phyloP scores from a whole-genome alignment of 2,888 invertebrate genomes.

The Calliopum simillimum region DNA sequence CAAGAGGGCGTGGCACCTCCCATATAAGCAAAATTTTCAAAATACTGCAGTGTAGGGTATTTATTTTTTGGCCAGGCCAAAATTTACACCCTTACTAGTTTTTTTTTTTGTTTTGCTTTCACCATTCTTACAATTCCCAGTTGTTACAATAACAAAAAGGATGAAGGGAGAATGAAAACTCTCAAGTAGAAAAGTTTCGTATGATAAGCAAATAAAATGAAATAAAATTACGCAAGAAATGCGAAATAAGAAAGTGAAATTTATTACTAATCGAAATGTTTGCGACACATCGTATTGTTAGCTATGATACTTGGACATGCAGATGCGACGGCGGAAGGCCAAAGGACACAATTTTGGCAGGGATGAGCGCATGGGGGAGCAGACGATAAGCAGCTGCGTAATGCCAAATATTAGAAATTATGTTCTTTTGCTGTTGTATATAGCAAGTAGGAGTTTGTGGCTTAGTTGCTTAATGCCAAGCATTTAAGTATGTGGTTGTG shows the following conservation, averaged over 20 bases:
- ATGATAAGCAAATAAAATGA: conserved; percentile 44
- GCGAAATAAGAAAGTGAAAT: conserved; percentile 48
- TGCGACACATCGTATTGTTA: conserved; percentile 44
- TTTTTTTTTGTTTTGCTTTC: background rate
- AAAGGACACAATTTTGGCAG: too few relatives aligned
- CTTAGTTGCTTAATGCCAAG: too few relatives aligned
- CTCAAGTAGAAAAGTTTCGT: conserved; percentile 35
- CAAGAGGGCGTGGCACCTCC: too few relatives aligned
- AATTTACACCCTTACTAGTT: background rate
- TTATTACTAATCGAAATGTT: conserved; percentile 60
- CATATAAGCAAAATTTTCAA: too few relatives aligned
- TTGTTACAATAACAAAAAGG: background rate
- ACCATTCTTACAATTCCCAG: background rate
- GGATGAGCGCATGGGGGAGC: too few relatives aligned
- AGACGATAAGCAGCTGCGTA: too few relatives aligned
- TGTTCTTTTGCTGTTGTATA: too few relatives aligned
- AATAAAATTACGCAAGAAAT: conserved; percentile 47
- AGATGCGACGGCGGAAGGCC: background rate
- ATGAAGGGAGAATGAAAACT: background rate
- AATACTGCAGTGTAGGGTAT: too few relatives aligned
- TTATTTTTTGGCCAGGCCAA: too few relatives aligned
- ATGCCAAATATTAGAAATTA: too few relatives aligned
- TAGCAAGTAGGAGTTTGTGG: too few relatives aligned
- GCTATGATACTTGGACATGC: conserved; percentile 37
- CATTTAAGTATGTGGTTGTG: too few relatives aligned